A percentile compares a stretch with the other conserved stretches of the same genome.
phyloP scores from a whole-genome alignment of 64 coral and sea anemone genomes.

The Actinia equina region DNA sequence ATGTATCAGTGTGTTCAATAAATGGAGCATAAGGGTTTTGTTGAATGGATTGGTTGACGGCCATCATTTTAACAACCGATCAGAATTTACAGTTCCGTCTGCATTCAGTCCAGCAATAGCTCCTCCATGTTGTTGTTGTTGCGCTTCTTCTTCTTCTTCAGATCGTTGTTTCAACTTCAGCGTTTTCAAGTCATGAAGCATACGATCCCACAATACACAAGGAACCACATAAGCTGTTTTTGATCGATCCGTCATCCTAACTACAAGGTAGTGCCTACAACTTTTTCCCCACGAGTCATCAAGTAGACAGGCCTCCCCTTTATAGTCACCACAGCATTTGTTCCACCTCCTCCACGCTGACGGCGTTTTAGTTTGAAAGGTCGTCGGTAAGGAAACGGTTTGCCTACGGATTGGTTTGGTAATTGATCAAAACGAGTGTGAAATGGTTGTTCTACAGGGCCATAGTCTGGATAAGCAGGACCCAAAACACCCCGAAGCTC shows the following conservation, averaged over 20 bases:
- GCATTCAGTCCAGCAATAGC: no score
- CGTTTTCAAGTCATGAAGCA: constrained; percentile 8
- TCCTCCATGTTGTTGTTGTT: no score
- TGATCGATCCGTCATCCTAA: background rate
- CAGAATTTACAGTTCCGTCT: no score
- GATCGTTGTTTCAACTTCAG: background rate
- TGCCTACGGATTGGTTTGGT: background rate
- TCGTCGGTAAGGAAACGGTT: background rate
- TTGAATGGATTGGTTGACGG: no score
- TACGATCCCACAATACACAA: constrained; percentile 6
- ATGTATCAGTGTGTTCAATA: no score
- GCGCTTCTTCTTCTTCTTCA: background rate
- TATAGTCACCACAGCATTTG: constrained; percentile 1
- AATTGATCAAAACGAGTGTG: constrained; percentile 5
- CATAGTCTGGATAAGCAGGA: constrained; percentile 4
- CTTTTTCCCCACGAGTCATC: background rate
- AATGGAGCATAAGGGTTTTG: no score
- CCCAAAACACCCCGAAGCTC: background rate
- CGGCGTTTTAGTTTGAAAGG: background rate
- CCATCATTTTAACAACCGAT: no score
- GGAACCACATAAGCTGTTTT: constrained; percentile 5
- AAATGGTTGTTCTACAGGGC: background rate
- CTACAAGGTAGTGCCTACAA: background rate
- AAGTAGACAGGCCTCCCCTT: background rate
- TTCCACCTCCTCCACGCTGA: background rate